Evolutionary conservation across 2,113 vertebrate species (phyloP).

Genomic region (Poicephalus meyeri): DNA sequence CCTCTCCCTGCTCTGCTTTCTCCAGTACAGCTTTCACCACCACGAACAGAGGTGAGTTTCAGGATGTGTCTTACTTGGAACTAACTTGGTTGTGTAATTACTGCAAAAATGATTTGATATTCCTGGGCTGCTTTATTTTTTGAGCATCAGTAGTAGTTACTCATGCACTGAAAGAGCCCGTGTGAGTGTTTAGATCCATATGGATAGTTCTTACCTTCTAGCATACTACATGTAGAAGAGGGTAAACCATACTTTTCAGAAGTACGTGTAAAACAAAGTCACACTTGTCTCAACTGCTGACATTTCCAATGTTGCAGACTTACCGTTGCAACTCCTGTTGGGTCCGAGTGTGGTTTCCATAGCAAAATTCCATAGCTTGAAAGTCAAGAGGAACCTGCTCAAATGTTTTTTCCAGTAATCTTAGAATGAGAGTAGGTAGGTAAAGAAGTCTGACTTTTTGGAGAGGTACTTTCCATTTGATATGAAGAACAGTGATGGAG

Average conservation of each 20-base stretch:
- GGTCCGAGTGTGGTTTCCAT: background rate
- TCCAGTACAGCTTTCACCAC: conserved; percentile 76
- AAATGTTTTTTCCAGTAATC: background rate
- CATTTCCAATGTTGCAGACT: background rate
- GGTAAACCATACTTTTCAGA: background rate
- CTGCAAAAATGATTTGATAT: background rate
- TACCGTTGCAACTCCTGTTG: background rate
- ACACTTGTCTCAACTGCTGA: background rate
- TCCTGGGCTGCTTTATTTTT: background rate
- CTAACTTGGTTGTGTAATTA: background rate
- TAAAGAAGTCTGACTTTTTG: background rate
- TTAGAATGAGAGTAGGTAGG: background rate
- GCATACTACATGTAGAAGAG: background rate
- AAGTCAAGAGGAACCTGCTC: background rate
- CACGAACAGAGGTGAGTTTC: conserved; percentile 62
- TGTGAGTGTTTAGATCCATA: background rate
- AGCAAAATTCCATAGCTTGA: background rate
- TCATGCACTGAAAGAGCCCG: background rate
- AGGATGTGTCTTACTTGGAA: background rate
- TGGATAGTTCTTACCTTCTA: background rate
- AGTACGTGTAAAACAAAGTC: background rate
- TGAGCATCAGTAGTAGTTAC: background rate
- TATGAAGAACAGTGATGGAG: background rate
- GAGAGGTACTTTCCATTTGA: background rate
- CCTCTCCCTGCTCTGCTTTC: conserved; percentile 85